Percentiles rank a stretch among this genome's conserved stretches.
phyloP scores from a whole-genome alignment of 2,888 invertebrate species.

The Stenichneumon culpator region DNA sequence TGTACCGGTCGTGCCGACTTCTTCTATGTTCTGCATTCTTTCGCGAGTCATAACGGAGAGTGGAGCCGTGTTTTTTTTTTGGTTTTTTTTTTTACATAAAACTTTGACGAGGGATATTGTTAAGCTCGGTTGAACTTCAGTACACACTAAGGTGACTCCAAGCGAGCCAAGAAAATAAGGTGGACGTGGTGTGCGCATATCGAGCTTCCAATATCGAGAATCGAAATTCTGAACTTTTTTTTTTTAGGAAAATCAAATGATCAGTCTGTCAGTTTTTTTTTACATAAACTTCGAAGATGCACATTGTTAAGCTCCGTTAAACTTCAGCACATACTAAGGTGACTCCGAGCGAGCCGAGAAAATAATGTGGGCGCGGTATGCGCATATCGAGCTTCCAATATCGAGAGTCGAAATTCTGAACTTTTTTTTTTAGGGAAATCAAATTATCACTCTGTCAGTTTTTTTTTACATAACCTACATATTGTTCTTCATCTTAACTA shows the following conservation, averaged over 20 bases:
- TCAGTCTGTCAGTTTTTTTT: neutral
- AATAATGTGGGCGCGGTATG: constrained; percentile 42
- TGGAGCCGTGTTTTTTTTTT: neutral
- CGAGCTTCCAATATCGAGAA: constrained; percentile 6
- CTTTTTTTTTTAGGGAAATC: no score
- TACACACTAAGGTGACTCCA: constrained; percentile 34
- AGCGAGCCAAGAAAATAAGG: constrained; percentile 39
- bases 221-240: no score
- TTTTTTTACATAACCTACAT: neutral
- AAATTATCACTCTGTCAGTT: no score
- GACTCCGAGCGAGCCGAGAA: constrained; percentile 31
- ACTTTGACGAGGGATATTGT: neutral
- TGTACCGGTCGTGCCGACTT: neutral
- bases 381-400: constrained; percentile 38
- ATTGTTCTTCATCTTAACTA: no score
- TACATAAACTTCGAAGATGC: neutral
- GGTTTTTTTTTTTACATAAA: neutral
- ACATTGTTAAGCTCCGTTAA: neutral
- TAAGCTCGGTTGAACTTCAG: neutral
- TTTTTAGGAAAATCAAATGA: no score
- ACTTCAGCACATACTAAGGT: constrained; percentile 11
- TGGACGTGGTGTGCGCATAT: constrained; percentile 41
- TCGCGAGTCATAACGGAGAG: neutral
- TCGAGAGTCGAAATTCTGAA: no score
- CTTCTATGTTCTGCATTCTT: neutral